phyloP scores from a whole-genome alignment of 2,797 vertebrate species.

The Tragopan temminckii region DNA sequence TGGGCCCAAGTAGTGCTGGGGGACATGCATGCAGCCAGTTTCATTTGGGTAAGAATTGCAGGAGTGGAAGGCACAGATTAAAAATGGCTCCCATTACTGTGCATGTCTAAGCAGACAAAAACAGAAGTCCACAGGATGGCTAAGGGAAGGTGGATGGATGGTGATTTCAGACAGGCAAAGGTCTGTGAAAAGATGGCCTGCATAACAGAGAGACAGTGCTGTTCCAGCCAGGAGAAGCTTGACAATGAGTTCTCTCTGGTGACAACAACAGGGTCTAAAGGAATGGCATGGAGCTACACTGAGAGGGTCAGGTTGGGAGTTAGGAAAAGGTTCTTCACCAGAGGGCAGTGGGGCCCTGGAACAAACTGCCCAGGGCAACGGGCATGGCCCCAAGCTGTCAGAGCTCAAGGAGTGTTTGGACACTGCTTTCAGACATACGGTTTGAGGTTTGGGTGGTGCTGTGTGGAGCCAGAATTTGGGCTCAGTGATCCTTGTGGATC shows the following conservation, averaged over 20 bases:
- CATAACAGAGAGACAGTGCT: not conserved
- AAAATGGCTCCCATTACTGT: not conserved
- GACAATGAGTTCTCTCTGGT: not conserved
- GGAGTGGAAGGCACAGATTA: not conserved
- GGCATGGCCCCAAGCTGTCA: not conserved
- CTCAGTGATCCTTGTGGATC: not conserved
- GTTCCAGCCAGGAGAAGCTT: not conserved
- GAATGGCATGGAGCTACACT: not conserved
- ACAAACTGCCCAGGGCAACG: not conserved
- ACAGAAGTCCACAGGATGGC: not conserved
- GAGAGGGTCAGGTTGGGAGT: not conserved
- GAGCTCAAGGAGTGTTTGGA: not conserved
- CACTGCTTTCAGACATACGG: not conserved
- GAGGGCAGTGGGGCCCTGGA: not conserved
- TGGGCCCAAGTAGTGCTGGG: rapidly evolving
- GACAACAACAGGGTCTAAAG: not conserved
- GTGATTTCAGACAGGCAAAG: not conserved
- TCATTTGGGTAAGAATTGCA: not conserved
- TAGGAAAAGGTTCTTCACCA: too few species aligned
- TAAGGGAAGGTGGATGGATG: not conserved
- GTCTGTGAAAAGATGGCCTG: not conserved
- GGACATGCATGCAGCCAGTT: rapidly evolving
- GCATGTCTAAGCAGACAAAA: not conserved
- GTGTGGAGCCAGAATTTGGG: not conserved
- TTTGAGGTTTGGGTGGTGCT: not conserved